These are phyloP conservation scores for Metopolophium dirhodum DNA, from an alignment of 1,140 invertebrate genomes.

Conservation along the genomic window DNA sequence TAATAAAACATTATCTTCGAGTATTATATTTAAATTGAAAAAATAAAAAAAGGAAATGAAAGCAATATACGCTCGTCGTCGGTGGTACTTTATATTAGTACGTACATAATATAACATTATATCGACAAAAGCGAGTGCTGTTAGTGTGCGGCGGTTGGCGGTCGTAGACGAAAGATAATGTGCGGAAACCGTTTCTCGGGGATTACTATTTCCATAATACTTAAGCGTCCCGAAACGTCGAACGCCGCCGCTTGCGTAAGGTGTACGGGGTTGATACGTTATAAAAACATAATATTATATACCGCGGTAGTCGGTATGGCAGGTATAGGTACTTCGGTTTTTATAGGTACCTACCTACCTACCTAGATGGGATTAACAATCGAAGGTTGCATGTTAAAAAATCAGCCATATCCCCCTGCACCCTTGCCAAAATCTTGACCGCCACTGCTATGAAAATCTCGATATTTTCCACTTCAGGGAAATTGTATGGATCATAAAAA, in stretches of 20 bases:
- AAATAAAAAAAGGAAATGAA: not conserved
- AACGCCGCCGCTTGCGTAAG: not conserved
- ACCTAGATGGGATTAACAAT: too few species aligned
- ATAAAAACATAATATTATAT: constrained; percentile 2
- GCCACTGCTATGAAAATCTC: too few species aligned
- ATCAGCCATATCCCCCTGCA: too few species aligned
- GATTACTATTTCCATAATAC: constrained; percentile 35
- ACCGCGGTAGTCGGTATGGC: not conserved
- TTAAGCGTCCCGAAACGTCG: not conserved
- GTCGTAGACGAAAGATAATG: not conserved
- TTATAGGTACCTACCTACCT: too few species aligned
- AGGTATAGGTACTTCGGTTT: not conserved
- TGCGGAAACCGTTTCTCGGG: not conserved
- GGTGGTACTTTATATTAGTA: not conserved
- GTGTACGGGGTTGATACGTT: not conserved
- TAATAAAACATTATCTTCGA: not conserved
- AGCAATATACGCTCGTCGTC: not conserved
- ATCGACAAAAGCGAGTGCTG: not conserved
- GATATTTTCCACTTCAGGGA: too few species aligned
- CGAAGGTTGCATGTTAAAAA: too few species aligned
- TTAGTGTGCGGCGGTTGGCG: not conserved
- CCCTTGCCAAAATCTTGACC: too few species aligned
- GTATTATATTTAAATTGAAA: constrained; percentile 20
- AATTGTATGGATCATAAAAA: too few species aligned
- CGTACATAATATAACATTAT: not conserved